Evolutionary conservation across 2,888 invertebrate genomes (phyloP).

Genomic region (Acleris cristana): DNA sequence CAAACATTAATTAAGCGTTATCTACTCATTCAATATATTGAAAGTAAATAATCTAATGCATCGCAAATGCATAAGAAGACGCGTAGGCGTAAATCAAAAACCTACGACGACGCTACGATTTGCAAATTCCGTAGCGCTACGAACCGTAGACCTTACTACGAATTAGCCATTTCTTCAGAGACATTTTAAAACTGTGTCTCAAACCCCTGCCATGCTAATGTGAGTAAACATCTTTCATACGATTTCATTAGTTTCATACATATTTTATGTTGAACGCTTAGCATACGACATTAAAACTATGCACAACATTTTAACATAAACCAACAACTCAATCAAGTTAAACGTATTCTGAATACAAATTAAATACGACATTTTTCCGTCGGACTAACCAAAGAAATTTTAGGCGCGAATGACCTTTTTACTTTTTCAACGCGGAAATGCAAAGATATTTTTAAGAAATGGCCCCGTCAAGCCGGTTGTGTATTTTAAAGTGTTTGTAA

Average conservation of each 20-base stretch:
- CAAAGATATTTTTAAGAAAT: slow-evolving; percentile 75
- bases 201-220: not conserved
- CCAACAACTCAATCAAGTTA: slow-evolving; percentile 55
- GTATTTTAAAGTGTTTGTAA: slow-evolving; percentile 70
- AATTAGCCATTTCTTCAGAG: slow-evolving; percentile 26
- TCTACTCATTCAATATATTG: too few species aligned
- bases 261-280: not conserved
- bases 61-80: not conserved
- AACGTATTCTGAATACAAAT: slow-evolving; percentile 51
- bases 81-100: not conserved
- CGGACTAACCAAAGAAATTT: slow-evolving; percentile 52
- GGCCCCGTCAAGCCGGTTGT: slow-evolving; percentile 72
- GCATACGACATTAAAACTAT: slow-evolving; percentile 22
- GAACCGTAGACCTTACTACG: slow-evolving; percentile 48
- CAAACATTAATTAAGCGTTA: too few species aligned
- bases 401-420: slow-evolving; percentile 73
- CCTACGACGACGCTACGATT: slow-evolving; percentile 27
- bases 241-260: slow-evolving; percentile 13
- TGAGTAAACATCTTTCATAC: not conserved
- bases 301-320: slow-evolving; percentile 44
- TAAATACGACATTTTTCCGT: slow-evolving; percentile 44
- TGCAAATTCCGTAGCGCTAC: slow-evolving; percentile 46
- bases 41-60: too few species aligned
- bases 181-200: slow-evolving; percentile 2
- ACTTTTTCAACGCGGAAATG: slow-evolving; percentile 79